Evolutionary conservation across 2,797 vertebrate species (phyloP), one percentile per base, ranked within the genome.

Genomic region (Platyrinchus mystaceus): DNA sequence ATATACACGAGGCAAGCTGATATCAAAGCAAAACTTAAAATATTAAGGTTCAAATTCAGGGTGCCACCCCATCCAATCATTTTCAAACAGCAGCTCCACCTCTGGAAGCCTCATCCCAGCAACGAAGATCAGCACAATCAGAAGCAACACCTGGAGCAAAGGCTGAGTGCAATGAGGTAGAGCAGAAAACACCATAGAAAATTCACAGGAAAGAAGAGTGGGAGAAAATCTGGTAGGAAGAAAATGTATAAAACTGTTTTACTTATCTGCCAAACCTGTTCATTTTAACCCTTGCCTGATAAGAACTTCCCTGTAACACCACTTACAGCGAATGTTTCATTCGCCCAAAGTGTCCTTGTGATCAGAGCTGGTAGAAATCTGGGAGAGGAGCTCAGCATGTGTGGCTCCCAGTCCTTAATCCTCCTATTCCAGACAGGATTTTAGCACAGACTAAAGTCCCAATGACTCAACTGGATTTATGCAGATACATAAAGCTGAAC

Each of bases 1-100:
- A 53, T 0, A 18, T 0, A 43, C 12, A 34, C 3, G 0, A 56
- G 15, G 20, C 22, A 70, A 92, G 67, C 2, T 9, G 18, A 10
- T 43, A 83, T 4, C 30, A 47, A 77, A 37, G 24, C 5, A 30
- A 78, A 84, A 59, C 24, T 50, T 36, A 3, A 3, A 73, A 59
- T 22, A 78, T 7, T 37, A 24, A 64, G 12, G 30, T 41, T 74
- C 8, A 14, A 34, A 71, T 34, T 70, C 63, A 62, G 30, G 9
- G 21, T 78, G 44, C 27, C 81, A 76, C 12, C 10, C n/a, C 53
- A 23, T 22, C 49, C 39, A 55, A 41, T 20, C 6, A 28, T 27
- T 82, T 69, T 16, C 58, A 43, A 76, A 32, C 22, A 79, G 2
- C 68, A 71, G 32, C 44, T 78, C 36, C 66, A 64, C 12, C 20